Conservation (phyloP, 2,113 vertebrate species). For the Sinosuthora webbiana region DNA sequence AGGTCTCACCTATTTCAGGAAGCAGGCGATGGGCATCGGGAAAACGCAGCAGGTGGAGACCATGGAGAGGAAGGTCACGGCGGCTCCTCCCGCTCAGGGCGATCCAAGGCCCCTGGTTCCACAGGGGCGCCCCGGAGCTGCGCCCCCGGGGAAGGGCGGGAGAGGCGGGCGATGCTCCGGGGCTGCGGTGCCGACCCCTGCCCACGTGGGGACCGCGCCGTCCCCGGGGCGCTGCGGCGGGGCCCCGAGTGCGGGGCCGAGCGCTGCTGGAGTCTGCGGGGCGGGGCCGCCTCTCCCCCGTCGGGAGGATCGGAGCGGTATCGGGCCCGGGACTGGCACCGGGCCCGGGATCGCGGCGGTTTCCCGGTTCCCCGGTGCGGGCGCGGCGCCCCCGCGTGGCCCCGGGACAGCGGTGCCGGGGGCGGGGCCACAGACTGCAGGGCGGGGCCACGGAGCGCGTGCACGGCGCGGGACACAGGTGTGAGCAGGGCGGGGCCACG, state of each 20-base stretch:
- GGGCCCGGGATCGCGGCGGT: too few relatives aligned
- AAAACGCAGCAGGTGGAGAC: constrained; percentile 68
- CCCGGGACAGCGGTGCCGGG: too few relatives aligned
- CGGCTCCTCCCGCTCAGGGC: not conserved
- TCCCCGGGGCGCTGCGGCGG: too few relatives aligned
- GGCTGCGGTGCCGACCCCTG: not conserved
- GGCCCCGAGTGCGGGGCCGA: not conserved
- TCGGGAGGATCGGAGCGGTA: not conserved
- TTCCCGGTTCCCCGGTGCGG: too few relatives aligned
- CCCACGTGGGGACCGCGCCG: not conserved
- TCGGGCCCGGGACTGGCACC: too few relatives aligned
- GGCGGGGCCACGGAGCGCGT: too few relatives aligned
- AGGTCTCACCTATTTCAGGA: constrained; percentile 66
- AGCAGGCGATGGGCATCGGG: constrained; percentile 8
- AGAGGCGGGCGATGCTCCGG: not conserved
- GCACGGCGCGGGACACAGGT: too few relatives aligned
- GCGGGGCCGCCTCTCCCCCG: not conserved
- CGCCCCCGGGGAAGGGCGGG: too few relatives aligned
- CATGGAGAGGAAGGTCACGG: constrained; percentile 68
- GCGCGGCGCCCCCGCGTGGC: too few relatives aligned
- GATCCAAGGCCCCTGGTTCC: not conserved
- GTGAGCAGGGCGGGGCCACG: too few relatives aligned
- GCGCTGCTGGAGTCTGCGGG: not conserved
- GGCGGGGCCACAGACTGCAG: too few relatives aligned
- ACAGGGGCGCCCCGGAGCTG: not conserved